phyloP scores from a whole-genome alignment of 2,113 vertebrate species.

The Ramphastos sulfuratus region DNA sequence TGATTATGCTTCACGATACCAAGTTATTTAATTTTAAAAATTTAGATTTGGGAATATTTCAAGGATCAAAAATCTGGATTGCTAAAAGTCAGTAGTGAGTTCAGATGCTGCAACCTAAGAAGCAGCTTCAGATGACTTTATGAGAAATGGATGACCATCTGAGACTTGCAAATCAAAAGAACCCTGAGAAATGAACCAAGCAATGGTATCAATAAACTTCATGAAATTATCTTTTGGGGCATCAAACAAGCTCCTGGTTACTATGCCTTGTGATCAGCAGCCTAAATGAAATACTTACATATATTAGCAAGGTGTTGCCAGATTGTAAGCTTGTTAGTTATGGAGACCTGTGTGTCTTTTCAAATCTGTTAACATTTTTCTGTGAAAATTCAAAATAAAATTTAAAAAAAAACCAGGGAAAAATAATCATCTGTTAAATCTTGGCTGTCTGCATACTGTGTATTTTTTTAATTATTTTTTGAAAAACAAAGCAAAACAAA shows the following conservation, averaged over 20 bases:
- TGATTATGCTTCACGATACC: too few relatives aligned
- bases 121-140: neutral
- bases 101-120: too few relatives aligned
- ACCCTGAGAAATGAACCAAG: neutral
- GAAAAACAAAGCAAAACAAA: too few relatives aligned
- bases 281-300: neutral
- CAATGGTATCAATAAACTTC: neutral
- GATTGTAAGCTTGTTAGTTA: neutral
- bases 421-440: neutral
- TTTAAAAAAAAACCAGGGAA: neutral
- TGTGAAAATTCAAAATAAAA: neutral
- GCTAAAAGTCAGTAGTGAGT: too few relatives aligned
- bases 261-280: neutral
- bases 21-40: neutral
- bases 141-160: neutral
- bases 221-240: neutral
- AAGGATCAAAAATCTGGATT: neutral
- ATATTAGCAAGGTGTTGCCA: neutral
- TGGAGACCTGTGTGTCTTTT: neutral
- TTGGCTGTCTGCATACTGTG: neutral
- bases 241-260: neutral
- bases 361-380: neutral
- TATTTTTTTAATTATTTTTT: neutral
- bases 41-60: neutral
- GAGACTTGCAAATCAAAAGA: neutral